Evolutionary conservation across 2,797 vertebrate species (phyloP).

Genomic region (Hozukius guyotensis): DNA sequence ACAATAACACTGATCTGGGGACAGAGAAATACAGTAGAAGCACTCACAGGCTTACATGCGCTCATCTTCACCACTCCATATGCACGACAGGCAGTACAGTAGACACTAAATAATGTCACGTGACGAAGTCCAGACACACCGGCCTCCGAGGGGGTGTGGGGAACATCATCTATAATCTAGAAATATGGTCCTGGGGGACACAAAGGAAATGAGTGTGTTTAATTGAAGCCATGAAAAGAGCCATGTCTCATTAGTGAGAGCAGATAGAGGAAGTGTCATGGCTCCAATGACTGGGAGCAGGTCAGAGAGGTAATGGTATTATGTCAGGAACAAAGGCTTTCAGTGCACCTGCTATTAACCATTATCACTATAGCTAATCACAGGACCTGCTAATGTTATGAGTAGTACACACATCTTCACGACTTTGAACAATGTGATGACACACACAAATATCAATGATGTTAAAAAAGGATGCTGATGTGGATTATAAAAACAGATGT

Average conservation of each 20-base stretch:
- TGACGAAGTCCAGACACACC: slow-evolving; percentile 49
- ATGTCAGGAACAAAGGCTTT: slow-evolving; percentile 44
- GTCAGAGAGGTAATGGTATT: slow-evolving; percentile 47
- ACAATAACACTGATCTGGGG: slow-evolving; percentile 40
- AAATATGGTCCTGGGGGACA: slow-evolving; percentile 64
- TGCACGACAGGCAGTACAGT: slow-evolving; percentile 24
- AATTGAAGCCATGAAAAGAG: slow-evolving; percentile 68
- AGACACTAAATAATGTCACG: slow-evolving; percentile 43
- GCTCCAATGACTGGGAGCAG: slow-evolving; percentile 43
- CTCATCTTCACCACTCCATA: slow-evolving; percentile 30
- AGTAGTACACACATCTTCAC: neutral
- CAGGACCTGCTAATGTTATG: slow-evolving; percentile 1
- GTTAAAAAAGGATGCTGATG: slow-evolving; percentile 7
- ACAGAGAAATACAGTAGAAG: slow-evolving; percentile 24
- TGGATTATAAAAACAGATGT: slow-evolving; percentile 22
- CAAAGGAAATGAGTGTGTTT: slow-evolving; percentile 70
- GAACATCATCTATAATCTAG: slow-evolving; percentile 69
- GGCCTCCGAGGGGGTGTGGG: slow-evolving; percentile 44
- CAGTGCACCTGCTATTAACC: slow-evolving; percentile 23
- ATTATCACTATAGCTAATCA: slow-evolving; percentile 19
- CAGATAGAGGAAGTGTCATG: slow-evolving; percentile 50
- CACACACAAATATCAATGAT: slow-evolving; percentile 5
- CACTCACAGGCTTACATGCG: slow-evolving; percentile 29
- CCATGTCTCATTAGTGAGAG: slow-evolving; percentile 59
- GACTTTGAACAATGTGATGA: neutral